phyloP scores from a whole-genome alignment of 2,797 vertebrate genomes.

The Cichlasoma orientale region DNA sequence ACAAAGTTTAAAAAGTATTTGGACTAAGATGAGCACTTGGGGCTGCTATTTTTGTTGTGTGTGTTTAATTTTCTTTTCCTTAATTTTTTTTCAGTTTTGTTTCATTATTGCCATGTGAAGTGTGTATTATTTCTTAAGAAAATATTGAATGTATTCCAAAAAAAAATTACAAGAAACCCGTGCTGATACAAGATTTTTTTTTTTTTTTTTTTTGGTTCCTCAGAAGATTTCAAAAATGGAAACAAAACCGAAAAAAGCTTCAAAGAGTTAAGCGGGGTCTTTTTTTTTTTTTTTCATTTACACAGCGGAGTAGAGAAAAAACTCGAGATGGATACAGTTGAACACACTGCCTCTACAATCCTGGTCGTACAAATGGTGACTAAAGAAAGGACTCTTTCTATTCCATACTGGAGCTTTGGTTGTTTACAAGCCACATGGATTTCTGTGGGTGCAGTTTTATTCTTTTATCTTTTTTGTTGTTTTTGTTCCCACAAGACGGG shows the following conservation, averaged over 20 bases:
- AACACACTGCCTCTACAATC: conserved; percentile 88
- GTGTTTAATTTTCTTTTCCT: conserved; percentile 64
- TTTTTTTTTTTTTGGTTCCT: conserved; percentile 47
- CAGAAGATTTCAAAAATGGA: conserved; percentile 80
- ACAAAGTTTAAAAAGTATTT: conserved; percentile 88
- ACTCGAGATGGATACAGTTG: conserved; percentile 77
- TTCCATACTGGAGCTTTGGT: conserved; percentile 87
- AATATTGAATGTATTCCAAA: conserved; percentile 88
- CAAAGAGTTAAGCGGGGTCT: conserved; percentile 63
- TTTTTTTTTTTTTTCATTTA: conserved; percentile 53
- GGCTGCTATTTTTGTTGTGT: conserved; percentile 85
- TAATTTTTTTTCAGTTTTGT: conserved; percentile 70
- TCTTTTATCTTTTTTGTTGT: conserved; percentile 6
- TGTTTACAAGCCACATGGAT: conserved; percentile 87
- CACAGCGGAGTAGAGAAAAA: conserved; percentile 59
- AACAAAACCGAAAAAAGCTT: conserved; percentile 73
- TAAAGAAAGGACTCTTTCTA: conserved; percentile 80
- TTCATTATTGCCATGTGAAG: conserved; percentile 85
- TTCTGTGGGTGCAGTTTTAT: conserved; percentile 79
- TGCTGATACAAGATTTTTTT: conserved; percentile 75
- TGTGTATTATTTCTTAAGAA: conserved; percentile 81
- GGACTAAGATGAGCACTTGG: conserved; percentile 87
- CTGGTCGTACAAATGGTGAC: conserved; percentile 80
- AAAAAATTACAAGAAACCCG: conserved; percentile 80
- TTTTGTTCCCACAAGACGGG: conserved; percentile 65